These are phyloP conservation scores for Acromyrmex heyeri DNA, from an alignment of 1,140 invertebrate species.

Conservation along the genomic window DNA sequence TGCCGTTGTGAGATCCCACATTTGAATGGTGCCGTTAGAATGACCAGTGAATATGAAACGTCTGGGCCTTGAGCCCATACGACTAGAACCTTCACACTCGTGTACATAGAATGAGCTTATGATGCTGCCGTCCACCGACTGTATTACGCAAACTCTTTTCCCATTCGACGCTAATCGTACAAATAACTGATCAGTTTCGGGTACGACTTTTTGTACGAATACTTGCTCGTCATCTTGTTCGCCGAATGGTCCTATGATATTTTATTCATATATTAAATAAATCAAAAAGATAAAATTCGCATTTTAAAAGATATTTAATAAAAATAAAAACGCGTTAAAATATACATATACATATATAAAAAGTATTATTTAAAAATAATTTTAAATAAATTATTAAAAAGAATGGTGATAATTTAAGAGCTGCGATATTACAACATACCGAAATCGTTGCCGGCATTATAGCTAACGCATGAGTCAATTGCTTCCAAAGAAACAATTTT, in stretches of 20 bases:
- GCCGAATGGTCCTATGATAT: slow-evolving; percentile 94
- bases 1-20: slow-evolving; percentile 99
- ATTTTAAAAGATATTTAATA: neutral
- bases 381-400: neutral
- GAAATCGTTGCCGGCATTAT: slow-evolving; percentile 93
- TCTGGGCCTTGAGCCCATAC: slow-evolving; percentile 96
- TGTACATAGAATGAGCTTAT: slow-evolving; percentile 98
- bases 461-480: slow-evolving; percentile 92
- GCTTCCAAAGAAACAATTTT: slow-evolving; percentile 97
- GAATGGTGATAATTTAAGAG: neutral
- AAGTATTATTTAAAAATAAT: neutral
- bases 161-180: slow-evolving; percentile 98
- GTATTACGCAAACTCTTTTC: slow-evolving; percentile 97
- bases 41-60: slow-evolving; percentile 98
- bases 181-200: slow-evolving; percentile 97
- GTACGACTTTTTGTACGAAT: slow-evolving; percentile 99
- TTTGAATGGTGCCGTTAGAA: slow-evolving; percentile 97
- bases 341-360: neutral
- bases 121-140: slow-evolving; percentile 97
- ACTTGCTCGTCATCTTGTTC: slow-evolving; percentile 99
- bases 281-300: neutral
- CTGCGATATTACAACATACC: slow-evolving; percentile 84
- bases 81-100: slow-evolving; percentile 97
- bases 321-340: neutral
- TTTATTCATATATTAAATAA: slow-evolving; percentile 23